A percentile compares a stretch with the other conserved stretches of the same genome.
Evolutionary conservation across 2,113 vertebrate genomes (phyloP).

Genomic region (Hypomesus transpacificus): DNA sequence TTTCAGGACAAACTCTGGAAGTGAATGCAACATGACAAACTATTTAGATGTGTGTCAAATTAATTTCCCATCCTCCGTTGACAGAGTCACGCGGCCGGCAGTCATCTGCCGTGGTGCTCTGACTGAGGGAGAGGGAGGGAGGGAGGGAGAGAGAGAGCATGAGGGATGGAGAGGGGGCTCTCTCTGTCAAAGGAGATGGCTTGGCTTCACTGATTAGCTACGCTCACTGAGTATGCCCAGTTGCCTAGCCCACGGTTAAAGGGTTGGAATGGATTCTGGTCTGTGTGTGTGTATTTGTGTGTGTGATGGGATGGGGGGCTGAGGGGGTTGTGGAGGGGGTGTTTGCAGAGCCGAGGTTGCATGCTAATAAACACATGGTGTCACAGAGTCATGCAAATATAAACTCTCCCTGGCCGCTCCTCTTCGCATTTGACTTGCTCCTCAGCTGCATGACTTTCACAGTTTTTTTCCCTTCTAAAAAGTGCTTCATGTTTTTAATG

Average conservation of each 20-base stretch:
- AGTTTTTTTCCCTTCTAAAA: not conserved
- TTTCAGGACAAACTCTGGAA: conserved; percentile 30
- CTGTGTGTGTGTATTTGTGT: conserved; percentile 2
- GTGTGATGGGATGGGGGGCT: conserved; percentile 1
- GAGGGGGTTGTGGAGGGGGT: not conserved
- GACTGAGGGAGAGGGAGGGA: not conserved
- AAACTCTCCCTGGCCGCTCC: conserved; percentile 47
- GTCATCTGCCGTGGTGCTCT: conserved; percentile 42
- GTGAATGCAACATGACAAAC: conserved; percentile 43
- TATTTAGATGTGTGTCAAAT: conserved; percentile 47
- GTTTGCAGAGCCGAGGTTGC: conserved; percentile 46
- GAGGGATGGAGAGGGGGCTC: conserved; percentile 26
- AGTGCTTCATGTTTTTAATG: not conserved
- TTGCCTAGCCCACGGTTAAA: conserved; percentile 35
- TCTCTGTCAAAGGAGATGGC: conserved; percentile 49
- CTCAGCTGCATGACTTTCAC: conserved; percentile 9
- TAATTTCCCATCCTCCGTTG: conserved; percentile 23
- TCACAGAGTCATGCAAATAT: conserved; percentile 58
- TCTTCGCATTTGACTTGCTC: conserved; percentile 41
- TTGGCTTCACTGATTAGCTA: conserved; percentile 57
- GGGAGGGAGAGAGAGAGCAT: too few relatives aligned
- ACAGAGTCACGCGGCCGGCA: conserved; percentile 34
- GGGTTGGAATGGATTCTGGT: conserved; percentile 44
- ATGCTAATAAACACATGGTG: conserved; percentile 58
- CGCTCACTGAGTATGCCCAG: conserved; percentile 53